Evolutionary conservation across 2,888 invertebrate genomes (phyloP).

Genomic region (Calephelis perditalis): DNA sequence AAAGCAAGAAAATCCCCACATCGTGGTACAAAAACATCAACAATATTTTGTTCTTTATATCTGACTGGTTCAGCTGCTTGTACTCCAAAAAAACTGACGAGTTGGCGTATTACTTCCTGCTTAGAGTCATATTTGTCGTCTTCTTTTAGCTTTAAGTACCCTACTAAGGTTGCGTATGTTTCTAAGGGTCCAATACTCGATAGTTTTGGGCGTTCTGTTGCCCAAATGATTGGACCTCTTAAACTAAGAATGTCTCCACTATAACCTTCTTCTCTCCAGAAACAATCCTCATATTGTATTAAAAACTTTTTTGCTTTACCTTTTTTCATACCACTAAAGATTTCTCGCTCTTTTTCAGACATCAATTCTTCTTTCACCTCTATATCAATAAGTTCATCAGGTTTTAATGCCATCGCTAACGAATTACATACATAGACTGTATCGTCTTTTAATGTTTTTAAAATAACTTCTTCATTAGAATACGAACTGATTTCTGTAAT

Average conservation of each 20-base stretch:
- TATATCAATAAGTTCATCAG: constrained; percentile 56
- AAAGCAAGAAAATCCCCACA: constrained; percentile 62
- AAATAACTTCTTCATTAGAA: constrained; percentile 51
- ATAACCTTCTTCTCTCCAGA: constrained; percentile 58
- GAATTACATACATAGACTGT: constrained; percentile 58
- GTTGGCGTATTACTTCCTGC: constrained; percentile 52
- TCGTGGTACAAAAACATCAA: constrained; percentile 55
- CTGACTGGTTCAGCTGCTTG: constrained; percentile 47
- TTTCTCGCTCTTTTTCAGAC: constrained; percentile 36
- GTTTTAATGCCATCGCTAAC: constrained; percentile 62
- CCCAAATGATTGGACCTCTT: constrained; percentile 68
- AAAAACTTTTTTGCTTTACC: constrained; percentile 53
- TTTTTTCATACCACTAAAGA: constrained; percentile 41
- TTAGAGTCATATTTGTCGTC: constrained; percentile 38
- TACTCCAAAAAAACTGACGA: constrained; percentile 55
- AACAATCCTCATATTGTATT: constrained; percentile 54
- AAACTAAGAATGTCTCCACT: constrained; percentile 68
- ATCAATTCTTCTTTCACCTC: constrained; percentile 51
- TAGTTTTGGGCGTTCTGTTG: constrained; percentile 55
- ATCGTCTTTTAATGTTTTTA: constrained; percentile 59
- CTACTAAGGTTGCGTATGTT: constrained; percentile 46
- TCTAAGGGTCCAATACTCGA: constrained; percentile 48
- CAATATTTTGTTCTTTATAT: constrained; percentile 51
- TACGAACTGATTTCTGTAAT: constrained; percentile 56
- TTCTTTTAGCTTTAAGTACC: constrained; percentile 50